Evolutionary conservation across 2,113 vertebrate genomes (phyloP).

Genomic region (Phainopepla nitens): DNA sequence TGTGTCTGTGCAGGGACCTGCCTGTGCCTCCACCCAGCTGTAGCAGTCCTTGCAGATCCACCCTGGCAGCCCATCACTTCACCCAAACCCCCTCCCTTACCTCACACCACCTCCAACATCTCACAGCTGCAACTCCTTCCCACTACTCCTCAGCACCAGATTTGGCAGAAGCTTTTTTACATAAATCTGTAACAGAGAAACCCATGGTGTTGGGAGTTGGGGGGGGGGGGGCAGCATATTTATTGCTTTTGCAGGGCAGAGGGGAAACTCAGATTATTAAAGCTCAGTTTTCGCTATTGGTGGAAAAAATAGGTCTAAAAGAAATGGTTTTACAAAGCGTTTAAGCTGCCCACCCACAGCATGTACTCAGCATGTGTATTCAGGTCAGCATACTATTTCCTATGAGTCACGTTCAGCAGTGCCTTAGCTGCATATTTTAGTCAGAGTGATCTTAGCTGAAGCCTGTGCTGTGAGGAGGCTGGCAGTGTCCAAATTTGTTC

Average conservation of each 20-base stretch:
- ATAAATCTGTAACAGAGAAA: not conserved
- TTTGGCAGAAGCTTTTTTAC: not conserved
- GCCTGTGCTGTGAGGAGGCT: constrained; percentile 23
- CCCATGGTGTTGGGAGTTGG: not conserved
- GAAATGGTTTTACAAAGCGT: not conserved
- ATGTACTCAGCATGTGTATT: constrained; percentile 12
- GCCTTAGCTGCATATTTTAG: constrained; percentile 45
- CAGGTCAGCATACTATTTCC: constrained; percentile 42
- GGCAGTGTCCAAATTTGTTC: constrained; percentile 33
- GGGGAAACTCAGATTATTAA: not conserved
- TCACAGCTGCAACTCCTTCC: constrained; percentile 11
- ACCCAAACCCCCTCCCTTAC: not conserved
- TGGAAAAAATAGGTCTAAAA: not conserved
- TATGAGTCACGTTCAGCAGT: constrained; percentile 55
- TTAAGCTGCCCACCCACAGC: constrained; percentile 26
- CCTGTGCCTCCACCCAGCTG: not conserved
- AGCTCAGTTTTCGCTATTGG: not conserved
- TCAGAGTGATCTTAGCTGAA: constrained; percentile 26
- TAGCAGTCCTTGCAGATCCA: not conserved
- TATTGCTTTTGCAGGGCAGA: not conserved
- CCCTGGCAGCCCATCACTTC: not conserved
- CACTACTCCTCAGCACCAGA: not conserved
- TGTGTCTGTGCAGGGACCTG: not conserved
- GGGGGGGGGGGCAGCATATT: not conserved
- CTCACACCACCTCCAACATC: not conserved